These are phyloP conservation scores for Zaprionus davidi DNA, from an alignment of 1,140 invertebrate genomes.

Conservation along the genomic window DNA sequence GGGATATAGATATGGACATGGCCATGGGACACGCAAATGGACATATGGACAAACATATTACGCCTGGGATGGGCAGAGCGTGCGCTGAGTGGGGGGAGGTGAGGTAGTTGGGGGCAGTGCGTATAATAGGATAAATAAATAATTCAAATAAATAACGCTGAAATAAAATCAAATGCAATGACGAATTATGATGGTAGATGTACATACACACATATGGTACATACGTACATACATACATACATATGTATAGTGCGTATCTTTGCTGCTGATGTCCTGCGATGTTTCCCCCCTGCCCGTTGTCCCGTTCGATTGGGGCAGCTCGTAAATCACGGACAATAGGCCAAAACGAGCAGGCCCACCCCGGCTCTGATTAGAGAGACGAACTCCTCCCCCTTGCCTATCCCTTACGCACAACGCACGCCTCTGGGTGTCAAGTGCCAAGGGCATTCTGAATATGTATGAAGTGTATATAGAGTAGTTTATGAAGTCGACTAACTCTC, in stretches of 20 bases:
- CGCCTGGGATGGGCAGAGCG: conserved; percentile 24
- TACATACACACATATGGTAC: conserved; percentile 17
- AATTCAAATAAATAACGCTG: conserved; percentile 80
- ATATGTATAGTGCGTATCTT: not conserved
- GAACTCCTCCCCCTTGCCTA: not conserved
- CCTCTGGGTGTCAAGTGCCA: conserved; percentile 74
- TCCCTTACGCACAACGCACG: conserved; percentile 9
- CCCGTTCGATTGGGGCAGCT: conserved; percentile 70
- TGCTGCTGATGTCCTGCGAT: conserved; percentile 11
- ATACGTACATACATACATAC: too few relatives aligned
- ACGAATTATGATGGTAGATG: conserved; percentile 72
- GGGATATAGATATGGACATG: conserved; percentile 18
- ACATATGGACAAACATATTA: conserved; percentile 66
- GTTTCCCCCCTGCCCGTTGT: conserved; percentile 31
- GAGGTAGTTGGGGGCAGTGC: conserved; percentile 5
- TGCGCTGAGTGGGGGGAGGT: not conserved
- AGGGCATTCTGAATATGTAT: conserved; percentile 66
- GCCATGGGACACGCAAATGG: conserved; percentile 67
- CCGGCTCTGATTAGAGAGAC: conserved; percentile 60
- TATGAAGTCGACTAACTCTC: conserved; percentile 18
- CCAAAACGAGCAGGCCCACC: conserved; percentile 32
- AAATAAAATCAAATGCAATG: conserved; percentile 82
- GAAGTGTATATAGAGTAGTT: conserved; percentile 36
- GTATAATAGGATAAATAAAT: conserved; percentile 78
- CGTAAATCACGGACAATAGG: conserved; percentile 76